These are phyloP conservation scores for Nyctalus aviator DNA, from an alignment of 2,797 vertebrate genomes.

Conservation along the genomic window DNA sequence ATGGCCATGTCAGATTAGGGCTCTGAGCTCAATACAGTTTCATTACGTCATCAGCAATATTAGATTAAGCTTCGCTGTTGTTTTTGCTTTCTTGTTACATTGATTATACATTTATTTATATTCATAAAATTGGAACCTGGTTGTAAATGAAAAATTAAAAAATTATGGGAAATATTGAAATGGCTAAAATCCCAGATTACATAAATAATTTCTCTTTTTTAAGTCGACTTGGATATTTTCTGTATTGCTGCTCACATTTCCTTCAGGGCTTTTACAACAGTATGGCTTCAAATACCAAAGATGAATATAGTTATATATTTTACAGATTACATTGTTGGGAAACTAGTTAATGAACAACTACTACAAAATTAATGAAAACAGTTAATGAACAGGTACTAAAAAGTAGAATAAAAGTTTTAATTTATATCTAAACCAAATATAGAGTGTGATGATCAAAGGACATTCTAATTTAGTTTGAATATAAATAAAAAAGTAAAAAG, in stretches of 20 bases:
- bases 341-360: constrained; percentile 60
- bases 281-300: constrained; percentile 44
- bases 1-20: not conserved
- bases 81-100: constrained; percentile 15
- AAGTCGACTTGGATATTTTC: constrained; percentile 50
- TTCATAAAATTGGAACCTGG: constrained; percentile 61
- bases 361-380: constrained; percentile 40
- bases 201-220: constrained; percentile 33
- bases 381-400: constrained; percentile 38
- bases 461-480: not conserved
- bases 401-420: constrained; percentile 13
- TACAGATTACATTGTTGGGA: constrained; percentile 8
- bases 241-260: not conserved
- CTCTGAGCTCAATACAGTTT: not conserved
- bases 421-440: constrained; percentile 5
- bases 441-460: not conserved
- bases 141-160: not conserved
- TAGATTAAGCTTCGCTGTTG: constrained; percentile 33
- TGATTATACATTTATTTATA: constrained; percentile 54
- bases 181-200: constrained; percentile 54
- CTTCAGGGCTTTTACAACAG: not conserved
- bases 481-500: not conserved
- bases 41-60: not conserved
- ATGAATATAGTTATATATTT: constrained; percentile 52
- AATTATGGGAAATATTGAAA: constrained; percentile 41